phyloP scores from a whole-genome alignment of 2,797 vertebrate genomes.

The Nyctibius grandis region DNA sequence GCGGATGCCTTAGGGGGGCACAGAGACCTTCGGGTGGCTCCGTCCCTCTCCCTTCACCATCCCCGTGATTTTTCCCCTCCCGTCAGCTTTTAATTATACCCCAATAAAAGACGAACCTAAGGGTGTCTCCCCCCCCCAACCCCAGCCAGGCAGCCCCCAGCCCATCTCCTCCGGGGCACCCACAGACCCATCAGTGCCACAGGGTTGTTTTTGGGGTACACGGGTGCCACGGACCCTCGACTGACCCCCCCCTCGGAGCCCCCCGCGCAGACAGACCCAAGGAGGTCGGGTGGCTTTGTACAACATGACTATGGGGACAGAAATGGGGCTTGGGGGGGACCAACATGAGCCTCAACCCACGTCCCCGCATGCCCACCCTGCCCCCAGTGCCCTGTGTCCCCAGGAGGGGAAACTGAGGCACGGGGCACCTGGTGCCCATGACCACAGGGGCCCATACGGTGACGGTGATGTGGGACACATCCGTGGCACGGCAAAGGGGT shows the following conservation, averaged over 20 bases:
- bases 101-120: too few species aligned
- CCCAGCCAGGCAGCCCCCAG: not conserved
- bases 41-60: not conserved
- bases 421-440: not conserved
- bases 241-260: rapidly evolving
- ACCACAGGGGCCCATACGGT: too few species aligned
- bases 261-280: rapidly evolving
- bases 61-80: not conserved
- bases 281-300: not conserved
- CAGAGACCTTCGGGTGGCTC: not conserved
- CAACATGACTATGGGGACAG: not conserved
- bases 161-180: not conserved
- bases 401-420: not conserved
- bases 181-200: not conserved
- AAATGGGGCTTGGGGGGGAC: not conserved
- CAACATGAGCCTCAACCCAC: not conserved
- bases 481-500: not conserved
- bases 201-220: not conserved
- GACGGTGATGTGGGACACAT: rapidly evolving
- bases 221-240: not conserved
- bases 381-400: not conserved
- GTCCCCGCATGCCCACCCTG: not conserved
- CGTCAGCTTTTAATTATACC: slow-evolving; percentile 40
- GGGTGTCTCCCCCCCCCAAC: too few species aligned
- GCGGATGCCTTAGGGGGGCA: not conserved